phyloP scores from a whole-genome alignment of 2,113 vertebrate species.

The Ptychochromis oligacanthus region DNA sequence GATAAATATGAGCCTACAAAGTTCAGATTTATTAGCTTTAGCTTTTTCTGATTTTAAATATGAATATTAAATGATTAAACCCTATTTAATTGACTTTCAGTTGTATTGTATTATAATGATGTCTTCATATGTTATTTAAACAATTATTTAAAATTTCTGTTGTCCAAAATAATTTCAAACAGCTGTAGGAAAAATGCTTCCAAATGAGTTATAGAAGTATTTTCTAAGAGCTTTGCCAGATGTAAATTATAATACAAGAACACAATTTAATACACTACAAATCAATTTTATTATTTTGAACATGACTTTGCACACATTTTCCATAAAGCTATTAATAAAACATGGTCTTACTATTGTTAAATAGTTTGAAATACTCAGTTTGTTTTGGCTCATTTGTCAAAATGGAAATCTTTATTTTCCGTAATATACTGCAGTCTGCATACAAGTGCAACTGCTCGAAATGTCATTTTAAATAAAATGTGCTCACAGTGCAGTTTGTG shows the following conservation, averaged over 20 bases:
- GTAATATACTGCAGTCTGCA: neutral
- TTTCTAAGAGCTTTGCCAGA: neutral
- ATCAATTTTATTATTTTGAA: neutral
- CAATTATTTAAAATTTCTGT: neutral
- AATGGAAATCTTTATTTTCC: neutral
- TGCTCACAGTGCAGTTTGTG: neutral
- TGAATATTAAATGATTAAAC: neutral
- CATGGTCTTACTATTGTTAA: neutral
- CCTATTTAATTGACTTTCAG: neutral
- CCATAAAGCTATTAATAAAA: neutral
- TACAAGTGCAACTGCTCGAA: neutral
- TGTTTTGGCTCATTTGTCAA: no score
- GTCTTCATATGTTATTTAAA: neutral
- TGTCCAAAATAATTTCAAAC: neutral
- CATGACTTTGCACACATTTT: neutral
- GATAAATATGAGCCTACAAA: neutral
- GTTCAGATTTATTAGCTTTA: neutral
- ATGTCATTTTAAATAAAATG: no score
- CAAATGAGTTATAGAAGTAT: neutral
- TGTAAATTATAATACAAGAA: no score
- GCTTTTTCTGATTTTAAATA: neutral
- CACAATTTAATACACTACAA: neutral
- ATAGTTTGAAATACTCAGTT: neutral
- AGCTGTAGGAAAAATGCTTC: neutral
- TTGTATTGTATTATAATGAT: neutral